Conservation (phyloP, 2,797 vertebrate species). For the Sparidentex hasta region DNA sequence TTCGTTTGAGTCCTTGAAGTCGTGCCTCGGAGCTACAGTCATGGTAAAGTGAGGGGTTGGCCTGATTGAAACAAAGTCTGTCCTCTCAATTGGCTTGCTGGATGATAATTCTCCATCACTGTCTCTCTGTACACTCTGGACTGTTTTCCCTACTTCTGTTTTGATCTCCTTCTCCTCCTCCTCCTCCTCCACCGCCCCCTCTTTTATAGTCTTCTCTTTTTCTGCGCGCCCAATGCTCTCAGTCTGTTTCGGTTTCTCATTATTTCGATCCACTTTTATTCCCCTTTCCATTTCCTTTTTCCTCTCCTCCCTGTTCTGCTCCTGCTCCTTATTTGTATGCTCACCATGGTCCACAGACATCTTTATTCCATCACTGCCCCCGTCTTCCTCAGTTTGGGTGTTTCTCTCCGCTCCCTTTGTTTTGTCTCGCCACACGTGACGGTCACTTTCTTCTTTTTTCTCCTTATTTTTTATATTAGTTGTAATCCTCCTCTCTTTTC, state of each 20-base stretch:
- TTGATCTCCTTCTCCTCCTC: conserved; percentile 54
- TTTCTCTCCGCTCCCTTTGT: conserved; percentile 58
- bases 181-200: conserved; percentile 39
- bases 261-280: conserved; percentile 62
- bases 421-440: conserved; percentile 49
- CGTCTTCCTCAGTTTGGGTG: conserved; percentile 46
- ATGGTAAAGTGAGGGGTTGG: conserved; percentile 47
- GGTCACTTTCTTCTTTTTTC: conserved; percentile 48
- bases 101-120: conserved; percentile 60
- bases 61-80: conserved; percentile 68
- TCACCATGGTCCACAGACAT: conserved; percentile 47
- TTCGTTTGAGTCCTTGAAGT: conserved; percentile 49
- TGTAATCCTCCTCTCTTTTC: conserved; percentile 31
- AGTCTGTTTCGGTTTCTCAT: conserved; percentile 69
- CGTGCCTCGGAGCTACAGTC: conserved; percentile 35
- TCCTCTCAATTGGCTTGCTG: conserved; percentile 52
- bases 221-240: conserved; percentile 48
- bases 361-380: conserved; percentile 63
- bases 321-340: conserved; percentile 63
- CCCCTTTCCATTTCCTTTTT: conserved; percentile 65
- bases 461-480: conserved; percentile 40
- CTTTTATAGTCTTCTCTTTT: conserved; percentile 61
- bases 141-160: conserved; percentile 54
- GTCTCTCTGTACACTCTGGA: conserved; percentile 66
- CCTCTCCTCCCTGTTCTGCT: conserved; percentile 44